Evolutionary conservation across 2,113 vertebrate species (phyloP), one percentile per base, ranked within the genome.

Genomic region (Struthio camelus): DNA sequence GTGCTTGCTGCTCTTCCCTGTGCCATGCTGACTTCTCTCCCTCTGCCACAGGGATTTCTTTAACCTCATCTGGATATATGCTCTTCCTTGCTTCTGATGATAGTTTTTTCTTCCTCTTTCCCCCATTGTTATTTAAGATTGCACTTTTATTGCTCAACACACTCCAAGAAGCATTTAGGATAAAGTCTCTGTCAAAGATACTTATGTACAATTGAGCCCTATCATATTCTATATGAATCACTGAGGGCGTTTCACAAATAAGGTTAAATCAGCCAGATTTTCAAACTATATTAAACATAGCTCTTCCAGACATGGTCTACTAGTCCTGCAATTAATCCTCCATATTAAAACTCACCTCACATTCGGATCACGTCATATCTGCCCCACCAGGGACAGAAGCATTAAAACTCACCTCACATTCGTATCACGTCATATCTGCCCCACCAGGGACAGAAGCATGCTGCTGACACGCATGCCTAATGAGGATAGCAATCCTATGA

Each of bases 181-280:
- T 59, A 94, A 96, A 94, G 79, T 91, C 85, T 94, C 53, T 93
- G 91, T 97, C 94, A 94, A 93, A 95, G 87, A 94, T 95, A 94
- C 94, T 95, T 93, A 89, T 2, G 59, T 67, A 93, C 71, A 87
- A 81, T 95, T 85, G 79, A 95, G 64, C 62, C 48, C 27, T 87
- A 94, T 93, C 87, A 91, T 73, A 71, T 77, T 95, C 78, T 89
- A 69, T 71, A 87, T 80, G 81, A 94, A 97, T 95, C 87, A 91
- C 10, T 54, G 67, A 0, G 25, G 76, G 59, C 80, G 36, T 91
- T 95, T 94, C 87, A 94, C 84, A 97, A 95, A 93, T 75, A 94
- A 93, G 71, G 64, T 46, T 51, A 85, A 73, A 91, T 95, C 93
- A 93, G 95, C 89, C 87, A 94, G 93, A 90, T 85, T 94, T 95